Conservation (phyloP, 1,140 invertebrate species). For the Lasioglossum albipes region DNA sequence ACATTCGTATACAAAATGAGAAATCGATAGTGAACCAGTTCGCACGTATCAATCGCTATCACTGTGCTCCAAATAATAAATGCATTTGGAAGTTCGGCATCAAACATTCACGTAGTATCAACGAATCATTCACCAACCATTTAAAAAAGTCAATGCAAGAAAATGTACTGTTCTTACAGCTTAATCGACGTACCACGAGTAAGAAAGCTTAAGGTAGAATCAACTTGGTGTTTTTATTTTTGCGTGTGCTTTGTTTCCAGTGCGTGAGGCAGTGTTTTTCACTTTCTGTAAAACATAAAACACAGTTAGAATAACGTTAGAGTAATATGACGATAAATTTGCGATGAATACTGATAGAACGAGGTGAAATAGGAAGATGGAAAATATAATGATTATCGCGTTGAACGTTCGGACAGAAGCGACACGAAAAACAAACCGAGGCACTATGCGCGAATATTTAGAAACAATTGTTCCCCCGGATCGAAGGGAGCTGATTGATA, state of each 20-base stretch:
- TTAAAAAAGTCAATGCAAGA: slow-evolving; percentile 61
- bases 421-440: no score
- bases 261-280: slow-evolving; percentile 10
- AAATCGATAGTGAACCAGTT: slow-evolving; percentile 12
- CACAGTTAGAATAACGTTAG: not conserved
- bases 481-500: no score
- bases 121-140: slow-evolving; percentile 6
- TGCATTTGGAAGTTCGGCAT: not conserved
- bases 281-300: slow-evolving; percentile 59
- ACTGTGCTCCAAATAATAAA: not conserved
- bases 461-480: no score
- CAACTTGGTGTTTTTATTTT: slow-evolving; percentile 46
- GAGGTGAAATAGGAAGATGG: no score
- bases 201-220: slow-evolving; percentile 51
- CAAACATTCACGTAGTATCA: slow-evolving; percentile 34
- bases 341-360: not conserved
- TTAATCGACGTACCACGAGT: slow-evolving; percentile 47
- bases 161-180: slow-evolving; percentile 59
- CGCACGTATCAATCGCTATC: slow-evolving; percentile 1
- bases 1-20: slow-evolving; percentile 9
- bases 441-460: no score
- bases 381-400: no score
- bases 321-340: not conserved
- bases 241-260: slow-evolving; percentile 22
- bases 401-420: no score